A percentile compares a stretch with the other conserved stretches of the same genome.
Evolutionary conservation across 2,797 vertebrate species (phyloP).

Genomic region (Chrosomus eos): DNA sequence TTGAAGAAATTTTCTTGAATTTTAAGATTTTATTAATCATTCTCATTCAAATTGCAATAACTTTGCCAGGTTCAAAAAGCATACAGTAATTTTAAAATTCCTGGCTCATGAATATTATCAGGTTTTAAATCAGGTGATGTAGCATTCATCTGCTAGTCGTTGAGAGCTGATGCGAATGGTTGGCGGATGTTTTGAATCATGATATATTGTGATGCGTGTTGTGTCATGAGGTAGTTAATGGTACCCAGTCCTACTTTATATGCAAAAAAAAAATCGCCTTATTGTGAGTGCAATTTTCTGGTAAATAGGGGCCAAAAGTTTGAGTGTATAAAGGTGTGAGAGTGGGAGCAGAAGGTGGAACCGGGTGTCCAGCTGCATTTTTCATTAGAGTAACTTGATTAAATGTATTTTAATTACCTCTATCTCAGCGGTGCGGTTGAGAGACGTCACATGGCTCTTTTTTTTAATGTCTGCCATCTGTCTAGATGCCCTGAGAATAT

Average conservation of each 20-base stretch:
- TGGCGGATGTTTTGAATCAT: neutral
- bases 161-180: neutral
- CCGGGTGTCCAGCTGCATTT: constrained; percentile 65
- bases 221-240: neutral
- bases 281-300: neutral
- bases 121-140: neutral
- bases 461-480: constrained; percentile 71
- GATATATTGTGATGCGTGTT: neutral
- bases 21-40: neutral
- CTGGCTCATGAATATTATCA: neutral
- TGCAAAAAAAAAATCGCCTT: neutral
- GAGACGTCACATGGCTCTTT: constrained; percentile 64
- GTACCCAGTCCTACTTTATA: neutral
- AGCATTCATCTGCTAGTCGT: neutral
- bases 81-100: no score
- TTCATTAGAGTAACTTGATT: constrained; percentile 67
- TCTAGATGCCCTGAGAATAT: constrained; percentile 45
- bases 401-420: constrained; percentile 69
- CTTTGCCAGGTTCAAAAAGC: neutral
- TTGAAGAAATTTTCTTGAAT: neutral
- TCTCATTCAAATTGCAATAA: neutral
- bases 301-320: constrained; percentile 7
- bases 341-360: constrained; percentile 47
- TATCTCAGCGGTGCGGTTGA: constrained; percentile 62
- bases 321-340: constrained; percentile 49